phyloP scores from a whole-genome alignment of 2,888 invertebrate genomes.

The Andrena marginata region DNA sequence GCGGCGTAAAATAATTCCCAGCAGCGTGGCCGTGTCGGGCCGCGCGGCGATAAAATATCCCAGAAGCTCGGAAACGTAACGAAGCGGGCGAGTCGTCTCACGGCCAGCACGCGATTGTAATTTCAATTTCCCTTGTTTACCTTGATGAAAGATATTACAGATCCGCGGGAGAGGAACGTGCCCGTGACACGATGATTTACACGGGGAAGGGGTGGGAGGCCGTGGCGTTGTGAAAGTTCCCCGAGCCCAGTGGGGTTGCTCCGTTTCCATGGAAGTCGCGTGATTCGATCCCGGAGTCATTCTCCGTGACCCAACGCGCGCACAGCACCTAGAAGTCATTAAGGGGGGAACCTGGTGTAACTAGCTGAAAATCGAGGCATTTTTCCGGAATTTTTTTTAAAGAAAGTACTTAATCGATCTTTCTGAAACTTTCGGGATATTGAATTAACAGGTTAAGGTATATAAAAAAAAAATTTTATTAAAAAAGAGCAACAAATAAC shows the following conservation, averaged over 20 bases:
- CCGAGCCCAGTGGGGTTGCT: conserved; percentile 34
- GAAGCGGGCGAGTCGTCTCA: conserved; percentile 2
- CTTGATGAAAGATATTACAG: conserved; percentile 24
- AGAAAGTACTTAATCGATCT: too few species aligned
- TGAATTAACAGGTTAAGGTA: too few species aligned
- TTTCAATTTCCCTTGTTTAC: conserved; percentile 53
- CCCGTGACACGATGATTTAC: conserved; percentile 12
- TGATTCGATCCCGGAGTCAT: conserved; percentile 55
- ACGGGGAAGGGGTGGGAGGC: not conserved
- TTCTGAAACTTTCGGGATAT: too few species aligned
- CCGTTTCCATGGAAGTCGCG: conserved; percentile 66
- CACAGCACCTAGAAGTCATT: conserved; percentile 68
- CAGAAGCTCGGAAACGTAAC: not conserved
- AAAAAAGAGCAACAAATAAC: too few species aligned
- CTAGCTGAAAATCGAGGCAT: too few species aligned
- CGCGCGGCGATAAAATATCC: not conserved
- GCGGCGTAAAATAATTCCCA: not conserved
- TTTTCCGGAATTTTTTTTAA: too few species aligned
- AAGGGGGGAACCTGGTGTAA: too few species aligned
- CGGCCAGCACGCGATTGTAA: conserved; percentile 15
- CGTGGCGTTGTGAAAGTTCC: conserved; percentile 8
- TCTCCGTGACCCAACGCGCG: conserved; percentile 58
- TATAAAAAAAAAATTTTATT: too few species aligned
- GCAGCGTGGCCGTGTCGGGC: not conserved
- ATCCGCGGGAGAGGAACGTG: not conserved